Evolutionary conservation across 2,797 vertebrate genomes (phyloP).

Genomic region (Enoplosus armatus): DNA sequence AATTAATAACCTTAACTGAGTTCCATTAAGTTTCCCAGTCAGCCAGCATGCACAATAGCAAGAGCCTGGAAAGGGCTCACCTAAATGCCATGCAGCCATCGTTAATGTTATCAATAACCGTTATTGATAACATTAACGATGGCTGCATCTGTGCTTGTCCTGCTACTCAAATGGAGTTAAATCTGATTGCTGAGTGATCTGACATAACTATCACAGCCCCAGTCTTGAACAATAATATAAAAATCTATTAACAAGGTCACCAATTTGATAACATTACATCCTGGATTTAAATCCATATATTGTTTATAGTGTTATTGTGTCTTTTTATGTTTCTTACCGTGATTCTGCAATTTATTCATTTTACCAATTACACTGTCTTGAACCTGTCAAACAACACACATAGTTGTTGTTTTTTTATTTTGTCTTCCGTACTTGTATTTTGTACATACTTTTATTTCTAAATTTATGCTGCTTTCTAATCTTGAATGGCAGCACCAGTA

Average conservation of each 20-base stretch:
- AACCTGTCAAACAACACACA: not conserved
- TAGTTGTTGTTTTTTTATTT: too few relatives aligned
- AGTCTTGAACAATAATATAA: too few relatives aligned
- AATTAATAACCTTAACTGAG: slow-evolving; percentile 1
- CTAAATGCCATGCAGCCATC: not conserved
- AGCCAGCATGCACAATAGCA: not conserved
- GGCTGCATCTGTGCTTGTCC: not conserved
- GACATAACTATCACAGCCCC: too few relatives aligned
- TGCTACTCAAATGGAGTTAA: too few relatives aligned
- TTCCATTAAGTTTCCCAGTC: not conserved
- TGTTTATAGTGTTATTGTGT: too few relatives aligned
- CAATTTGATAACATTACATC: not conserved
- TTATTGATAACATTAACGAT: too few relatives aligned
- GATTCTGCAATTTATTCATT: not conserved
- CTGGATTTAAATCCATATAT: not conserved
- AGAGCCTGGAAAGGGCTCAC: not conserved
- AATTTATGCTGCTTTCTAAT: too few relatives aligned
- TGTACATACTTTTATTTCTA: too few relatives aligned
- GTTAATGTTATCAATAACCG: not conserved
- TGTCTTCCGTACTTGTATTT: too few relatives aligned
- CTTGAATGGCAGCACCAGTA: too few relatives aligned
- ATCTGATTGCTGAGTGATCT: too few relatives aligned
- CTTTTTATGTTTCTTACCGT: not conserved
- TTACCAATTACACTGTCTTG: not conserved
- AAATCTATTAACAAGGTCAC: not conserved